Evolutionary conservation across 2,797 vertebrate species (phyloP).

Genomic region (Phataginus tetradactyla): DNA sequence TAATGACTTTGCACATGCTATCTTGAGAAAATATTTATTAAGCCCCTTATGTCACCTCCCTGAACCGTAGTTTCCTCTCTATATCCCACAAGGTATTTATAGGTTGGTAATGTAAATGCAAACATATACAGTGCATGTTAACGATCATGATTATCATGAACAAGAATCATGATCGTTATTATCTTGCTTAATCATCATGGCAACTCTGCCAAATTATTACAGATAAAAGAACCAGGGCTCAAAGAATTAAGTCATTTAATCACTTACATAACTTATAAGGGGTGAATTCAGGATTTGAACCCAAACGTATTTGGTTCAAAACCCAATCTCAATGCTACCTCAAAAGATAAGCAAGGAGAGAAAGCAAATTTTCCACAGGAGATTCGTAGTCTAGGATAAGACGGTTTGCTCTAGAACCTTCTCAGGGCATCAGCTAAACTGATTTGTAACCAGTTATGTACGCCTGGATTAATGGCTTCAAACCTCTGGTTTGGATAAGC

Average conservation of each 20-base stretch:
- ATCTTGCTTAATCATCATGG: conserved; percentile 58
- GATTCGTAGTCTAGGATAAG: not conserved
- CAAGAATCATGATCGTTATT: conserved; percentile 63
- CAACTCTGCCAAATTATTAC: conserved; percentile 66
- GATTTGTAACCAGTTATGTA: not conserved
- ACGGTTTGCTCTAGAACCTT: not conserved
- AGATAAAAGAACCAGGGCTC: not conserved
- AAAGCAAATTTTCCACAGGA: not conserved
- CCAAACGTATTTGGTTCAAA: not conserved
- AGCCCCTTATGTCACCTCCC: not conserved
- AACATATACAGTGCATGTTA: conserved; percentile 41
- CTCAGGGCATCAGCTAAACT: not conserved
- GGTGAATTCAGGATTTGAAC: not conserved
- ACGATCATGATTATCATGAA: conserved; percentile 60
- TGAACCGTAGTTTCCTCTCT: not conserved
- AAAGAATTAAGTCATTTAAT: conserved; percentile 12
- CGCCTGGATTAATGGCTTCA: not conserved
- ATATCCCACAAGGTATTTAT: not conserved
- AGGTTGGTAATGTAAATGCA: conserved; percentile 25
- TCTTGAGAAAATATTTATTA: conserved; percentile 32
- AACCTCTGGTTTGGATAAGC: not conserved
- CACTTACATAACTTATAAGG: not conserved
- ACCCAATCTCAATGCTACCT: not conserved
- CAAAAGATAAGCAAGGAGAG: not conserved
- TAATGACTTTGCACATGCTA: not conserved